Conservation (phyloP, 1,140 invertebrate genomes). For the Prorops nasuta region DNA sequence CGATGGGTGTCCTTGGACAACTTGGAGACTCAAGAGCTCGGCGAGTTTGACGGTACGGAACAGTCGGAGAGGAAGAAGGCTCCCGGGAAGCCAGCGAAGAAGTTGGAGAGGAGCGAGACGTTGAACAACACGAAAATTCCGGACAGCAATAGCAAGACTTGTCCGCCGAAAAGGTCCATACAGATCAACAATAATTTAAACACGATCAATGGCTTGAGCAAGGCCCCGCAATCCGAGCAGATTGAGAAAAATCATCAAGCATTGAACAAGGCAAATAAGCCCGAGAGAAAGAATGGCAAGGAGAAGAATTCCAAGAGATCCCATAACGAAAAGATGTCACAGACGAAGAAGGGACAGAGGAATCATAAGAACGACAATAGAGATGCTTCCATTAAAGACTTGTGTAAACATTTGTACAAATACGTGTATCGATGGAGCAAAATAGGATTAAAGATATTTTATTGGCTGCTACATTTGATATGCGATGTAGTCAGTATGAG, state of each 20-base stretch:
- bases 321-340: constrained; percentile 51
- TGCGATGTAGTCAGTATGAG: constrained; percentile 77
- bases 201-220: constrained; percentile 43
- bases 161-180: constrained; percentile 40
- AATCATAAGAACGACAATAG: constrained; percentile 45
- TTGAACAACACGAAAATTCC: constrained; percentile 44
- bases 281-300: constrained; percentile 52
- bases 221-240: constrained; percentile 39
- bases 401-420: constrained; percentile 55
- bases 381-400: constrained; percentile 49
- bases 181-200: constrained; percentile 55
- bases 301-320: constrained; percentile 51
- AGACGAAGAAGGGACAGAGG: constrained; percentile 46
- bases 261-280: constrained; percentile 49
- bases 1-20: constrained; percentile 54
- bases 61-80: constrained; percentile 49
- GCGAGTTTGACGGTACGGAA: constrained; percentile 41
- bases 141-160: constrained; percentile 34
- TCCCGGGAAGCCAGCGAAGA: constrained; percentile 9
- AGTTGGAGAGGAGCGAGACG: constrained; percentile 20
- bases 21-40: constrained; percentile 39
- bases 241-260: constrained; percentile 56
- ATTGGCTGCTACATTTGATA: constrained; percentile 76
- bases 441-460: constrained; percentile 64
- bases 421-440: constrained; percentile 68